A percentile compares a stretch with the other conserved stretches of the same genome.
Evolutionary conservation across 2,797 vertebrate genomes (phyloP).

Genomic region (Florisuga fusca): DNA sequence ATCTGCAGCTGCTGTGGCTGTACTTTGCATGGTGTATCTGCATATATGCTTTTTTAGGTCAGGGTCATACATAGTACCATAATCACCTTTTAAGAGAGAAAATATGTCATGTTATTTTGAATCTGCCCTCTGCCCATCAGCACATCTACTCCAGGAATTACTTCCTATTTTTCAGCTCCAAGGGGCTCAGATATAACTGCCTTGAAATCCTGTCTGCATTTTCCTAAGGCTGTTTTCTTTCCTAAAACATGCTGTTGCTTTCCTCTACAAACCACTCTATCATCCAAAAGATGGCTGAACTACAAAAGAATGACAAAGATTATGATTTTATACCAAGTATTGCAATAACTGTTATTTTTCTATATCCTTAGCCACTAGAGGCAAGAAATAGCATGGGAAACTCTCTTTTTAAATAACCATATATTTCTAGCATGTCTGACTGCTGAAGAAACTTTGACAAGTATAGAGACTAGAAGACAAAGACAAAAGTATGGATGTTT

Average conservation of each 20-base stretch:
- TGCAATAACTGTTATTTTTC: constrained; percentile 9
- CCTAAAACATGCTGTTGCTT: neutral
- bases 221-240: neutral
- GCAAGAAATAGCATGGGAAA: neutral
- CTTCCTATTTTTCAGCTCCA: neutral
- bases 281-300: constrained; percentile 1
- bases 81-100: neutral
- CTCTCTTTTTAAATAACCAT: neutral
- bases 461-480: neutral
- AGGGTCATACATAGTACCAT: neutral
- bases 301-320: constrained; percentile 1
- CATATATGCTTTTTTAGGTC: neutral
- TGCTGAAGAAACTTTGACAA: neutral
- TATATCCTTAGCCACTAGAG: neutral
- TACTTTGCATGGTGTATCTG: neutral
- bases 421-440: neutral
- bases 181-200: neutral
- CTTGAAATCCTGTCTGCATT: neutral
- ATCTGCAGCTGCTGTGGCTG: neutral
- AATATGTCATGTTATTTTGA: neutral
- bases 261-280: neutral
- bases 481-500: neutral
- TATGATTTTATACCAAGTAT: neutral
- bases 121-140: neutral
- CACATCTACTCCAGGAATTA: neutral